A percentile compares a stretch with the other conserved stretches of the same genome.
Conservation (phyloP, 2,113 vertebrate genomes). For the Cnemophilus loriae region DNA sequence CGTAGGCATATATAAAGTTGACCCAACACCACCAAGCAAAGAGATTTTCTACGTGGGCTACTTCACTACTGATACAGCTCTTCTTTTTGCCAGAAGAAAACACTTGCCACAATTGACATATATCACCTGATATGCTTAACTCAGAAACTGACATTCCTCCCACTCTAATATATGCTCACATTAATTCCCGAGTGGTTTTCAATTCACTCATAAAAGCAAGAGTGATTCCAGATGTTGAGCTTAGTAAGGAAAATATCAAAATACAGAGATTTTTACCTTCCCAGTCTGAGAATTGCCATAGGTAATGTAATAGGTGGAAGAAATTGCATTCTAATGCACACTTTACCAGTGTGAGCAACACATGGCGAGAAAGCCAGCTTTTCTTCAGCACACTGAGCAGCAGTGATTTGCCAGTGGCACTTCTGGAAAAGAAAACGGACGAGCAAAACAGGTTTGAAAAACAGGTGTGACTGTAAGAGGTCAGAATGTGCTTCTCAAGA, state of each 20-base stretch:
- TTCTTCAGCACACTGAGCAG: not conserved
- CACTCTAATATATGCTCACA: not conserved
- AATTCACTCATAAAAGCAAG: not conserved
- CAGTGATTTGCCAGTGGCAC: not conserved
- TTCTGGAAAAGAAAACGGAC: not conserved
- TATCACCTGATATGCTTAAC: not conserved
- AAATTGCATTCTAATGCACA: not conserved
- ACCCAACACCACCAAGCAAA: not conserved
- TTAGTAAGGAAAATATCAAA: not conserved
- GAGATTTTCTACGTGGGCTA: not conserved
- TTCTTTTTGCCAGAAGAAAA: not conserved
- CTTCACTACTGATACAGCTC: not conserved
- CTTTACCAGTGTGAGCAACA: not conserved
- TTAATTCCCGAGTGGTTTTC: not conserved
- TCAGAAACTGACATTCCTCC: not conserved
- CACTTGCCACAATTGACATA: not conserved
- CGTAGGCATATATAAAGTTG: not conserved
- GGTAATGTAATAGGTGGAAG: not conserved
- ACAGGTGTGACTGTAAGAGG: not conserved
- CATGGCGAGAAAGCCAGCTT: not conserved
- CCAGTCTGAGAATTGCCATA: not conserved
- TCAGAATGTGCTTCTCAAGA: not conserved
- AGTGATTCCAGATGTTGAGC: not conserved
- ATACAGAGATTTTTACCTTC: not conserved
- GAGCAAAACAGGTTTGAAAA: not conserved